These are phyloP conservation scores for Neoaliturus tenellus DNA, from an alignment of 2,888 invertebrate species.

Conservation along the genomic window DNA sequence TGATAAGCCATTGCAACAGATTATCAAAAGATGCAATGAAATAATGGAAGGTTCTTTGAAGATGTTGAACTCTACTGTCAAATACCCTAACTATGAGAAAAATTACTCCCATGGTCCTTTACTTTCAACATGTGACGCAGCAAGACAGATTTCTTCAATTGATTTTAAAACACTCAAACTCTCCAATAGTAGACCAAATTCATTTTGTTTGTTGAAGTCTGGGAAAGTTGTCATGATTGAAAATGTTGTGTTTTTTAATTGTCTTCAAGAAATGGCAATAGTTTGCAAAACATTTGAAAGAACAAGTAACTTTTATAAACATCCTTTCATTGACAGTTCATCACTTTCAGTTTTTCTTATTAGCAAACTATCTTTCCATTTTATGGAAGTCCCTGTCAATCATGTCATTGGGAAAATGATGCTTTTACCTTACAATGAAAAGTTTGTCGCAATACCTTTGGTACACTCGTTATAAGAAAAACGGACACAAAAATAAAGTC, in stretches of 20 bases:
- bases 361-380: too few species aligned
- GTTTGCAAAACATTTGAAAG: not conserved
- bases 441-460: not conserved
- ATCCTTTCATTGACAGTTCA: not conserved
- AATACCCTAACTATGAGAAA: not conserved
- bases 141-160: not conserved
- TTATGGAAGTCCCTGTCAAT: not conserved
- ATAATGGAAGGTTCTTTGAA: not conserved
- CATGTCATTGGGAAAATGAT: not conserved
- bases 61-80: not conserved
- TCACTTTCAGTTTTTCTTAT: not conserved
- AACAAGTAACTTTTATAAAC: not conserved
- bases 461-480: not conserved
- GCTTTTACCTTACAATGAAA: not conserved
- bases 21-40: not conserved
- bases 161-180: not conserved
- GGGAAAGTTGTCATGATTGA: not conserved
- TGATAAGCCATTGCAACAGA: conserved; percentile 5
- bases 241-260: not conserved
- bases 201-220: not conserved
- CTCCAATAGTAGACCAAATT: not conserved
- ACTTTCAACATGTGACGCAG: not conserved
- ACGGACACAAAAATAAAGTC: too few species aligned
- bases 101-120: not conserved
- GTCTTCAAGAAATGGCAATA: not conserved